phyloP scores from a whole-genome alignment of 2,888 invertebrate species.

The Lacanobia wlatinum region DNA sequence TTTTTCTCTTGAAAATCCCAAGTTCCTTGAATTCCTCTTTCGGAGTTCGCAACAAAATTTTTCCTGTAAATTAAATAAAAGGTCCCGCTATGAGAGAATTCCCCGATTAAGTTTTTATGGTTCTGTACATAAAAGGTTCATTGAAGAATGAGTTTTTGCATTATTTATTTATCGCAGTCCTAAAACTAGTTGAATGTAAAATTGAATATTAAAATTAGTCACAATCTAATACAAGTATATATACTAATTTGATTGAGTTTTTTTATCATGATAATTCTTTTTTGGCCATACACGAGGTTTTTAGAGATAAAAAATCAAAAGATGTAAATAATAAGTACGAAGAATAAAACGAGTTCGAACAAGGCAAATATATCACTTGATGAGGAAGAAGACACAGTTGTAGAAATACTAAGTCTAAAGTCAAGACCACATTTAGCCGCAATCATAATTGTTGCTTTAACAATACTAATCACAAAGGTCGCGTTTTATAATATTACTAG shows the following conservation, averaged over 20 bases:
- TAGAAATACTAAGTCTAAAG: neutral
- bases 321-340: neutral
- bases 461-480: slow-evolving; percentile 50
- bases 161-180: neutral
- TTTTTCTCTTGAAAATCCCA: slow-evolving; percentile 34
- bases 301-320: too few species aligned
- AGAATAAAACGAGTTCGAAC: neutral
- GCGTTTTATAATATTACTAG: slow-evolving; percentile 16
- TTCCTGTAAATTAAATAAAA: slow-evolving; percentile 61
- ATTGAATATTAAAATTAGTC: neutral
- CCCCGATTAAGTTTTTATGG: slow-evolving; percentile 31
- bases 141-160: neutral
- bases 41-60: slow-evolving; percentile 29
- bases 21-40: slow-evolving; percentile 40
- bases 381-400: neutral
- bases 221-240: too few species aligned
- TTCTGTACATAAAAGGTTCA: slow-evolving; percentile 29
- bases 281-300: too few species aligned
- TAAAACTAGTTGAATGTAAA: neutral
- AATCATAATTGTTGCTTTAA: slow-evolving; percentile 43
- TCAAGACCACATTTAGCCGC: slow-evolving; percentile 25
- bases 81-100: slow-evolving; percentile 32
- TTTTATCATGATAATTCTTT: too few species aligned
- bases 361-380: neutral
- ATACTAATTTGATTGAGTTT: too few species aligned